These are phyloP conservation scores for Drosophila parabipectinata DNA, from an alignment of 1,140 invertebrate genomes.

Conservation along the genomic window DNA sequence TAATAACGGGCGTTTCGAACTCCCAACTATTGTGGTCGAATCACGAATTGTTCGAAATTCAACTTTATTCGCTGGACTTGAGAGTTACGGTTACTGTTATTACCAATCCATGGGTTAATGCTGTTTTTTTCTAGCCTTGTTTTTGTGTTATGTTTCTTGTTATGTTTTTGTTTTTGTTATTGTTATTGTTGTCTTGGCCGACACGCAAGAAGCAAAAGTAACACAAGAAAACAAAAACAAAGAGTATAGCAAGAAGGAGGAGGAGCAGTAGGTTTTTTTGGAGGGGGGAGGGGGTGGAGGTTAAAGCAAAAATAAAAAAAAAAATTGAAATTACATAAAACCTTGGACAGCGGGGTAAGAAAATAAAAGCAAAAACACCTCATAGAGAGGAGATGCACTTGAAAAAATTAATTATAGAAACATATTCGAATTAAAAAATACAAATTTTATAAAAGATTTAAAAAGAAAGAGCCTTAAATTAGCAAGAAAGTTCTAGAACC, in stretches of 20 bases:
- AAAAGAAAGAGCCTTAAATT: not conserved
- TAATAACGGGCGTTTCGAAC: conserved; percentile 40
- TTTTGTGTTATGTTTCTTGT: conserved; percentile 28
- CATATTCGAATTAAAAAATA: no score
- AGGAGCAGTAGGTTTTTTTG: not conserved
- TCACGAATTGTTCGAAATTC: conserved; percentile 41
- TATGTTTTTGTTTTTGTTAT: conserved; percentile 7
- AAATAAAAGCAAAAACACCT: conserved; percentile 4
- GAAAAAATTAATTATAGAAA: not conserved
- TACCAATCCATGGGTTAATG: conserved; percentile 32
- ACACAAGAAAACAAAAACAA: conserved; percentile 38
- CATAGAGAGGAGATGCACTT: conserved; percentile 14
- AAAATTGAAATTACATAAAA: conserved; percentile 75
- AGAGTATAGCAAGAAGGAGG: conserved; percentile 12
- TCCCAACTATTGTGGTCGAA: conserved; percentile 10
- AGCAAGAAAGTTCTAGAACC: not conserved
- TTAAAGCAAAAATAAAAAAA: conserved; percentile 31
- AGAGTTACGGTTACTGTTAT: conserved; percentile 33
- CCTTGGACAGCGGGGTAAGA: conserved; percentile 41
- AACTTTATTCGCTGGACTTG: conserved; percentile 30
- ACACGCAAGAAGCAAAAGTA: conserved; percentile 71
- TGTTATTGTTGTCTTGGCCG: conserved; percentile 43
- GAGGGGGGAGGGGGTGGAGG: not conserved
- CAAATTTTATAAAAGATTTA: not conserved
- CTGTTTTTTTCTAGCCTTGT: conserved; percentile 7